phyloP scores from a whole-genome alignment of 2,888 invertebrate species.

The Megalurothrips usitatus region DNA sequence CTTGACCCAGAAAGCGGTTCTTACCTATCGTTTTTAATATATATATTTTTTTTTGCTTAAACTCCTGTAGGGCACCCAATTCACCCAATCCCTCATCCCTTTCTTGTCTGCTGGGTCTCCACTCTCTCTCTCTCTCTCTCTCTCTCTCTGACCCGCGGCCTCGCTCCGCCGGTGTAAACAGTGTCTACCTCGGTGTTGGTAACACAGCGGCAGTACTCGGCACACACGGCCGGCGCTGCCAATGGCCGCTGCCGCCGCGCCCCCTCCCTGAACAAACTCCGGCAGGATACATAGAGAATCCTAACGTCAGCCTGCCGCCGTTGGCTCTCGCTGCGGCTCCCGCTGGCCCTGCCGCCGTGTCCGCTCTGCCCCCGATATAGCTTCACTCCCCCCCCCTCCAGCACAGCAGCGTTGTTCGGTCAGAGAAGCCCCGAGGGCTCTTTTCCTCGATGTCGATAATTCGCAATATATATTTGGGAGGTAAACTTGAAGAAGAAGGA shows the following conservation, averaged over 20 bases:
- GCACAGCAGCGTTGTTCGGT: no score
- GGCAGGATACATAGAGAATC: no score
- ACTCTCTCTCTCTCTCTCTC: neutral
- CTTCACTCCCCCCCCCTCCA: no score
- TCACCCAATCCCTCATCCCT: no score
- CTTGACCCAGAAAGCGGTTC: neutral
- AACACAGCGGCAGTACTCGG: neutral
- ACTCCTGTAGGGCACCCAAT: no score
- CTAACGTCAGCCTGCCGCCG: neutral
- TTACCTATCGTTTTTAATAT: neutral
- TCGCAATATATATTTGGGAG: neutral
- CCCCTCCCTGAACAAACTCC: no score
- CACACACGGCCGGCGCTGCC: neutral
- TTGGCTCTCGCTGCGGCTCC: neutral
- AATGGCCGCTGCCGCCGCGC: no score
- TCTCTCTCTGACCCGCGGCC: neutral
- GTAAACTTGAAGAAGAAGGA: neutral
- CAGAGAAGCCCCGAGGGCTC: no score
- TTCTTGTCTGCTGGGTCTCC: neutral
- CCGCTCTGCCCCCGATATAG: neutral
- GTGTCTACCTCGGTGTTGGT: no score
- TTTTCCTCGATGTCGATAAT: neutral
- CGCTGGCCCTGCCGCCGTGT: neutral
- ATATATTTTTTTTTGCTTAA: neutral
- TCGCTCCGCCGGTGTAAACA: neutral